Base-by-base conservation (phyloP, 2,888 invertebrate genomes). In the Drosophila suboccidentalis region DNA sequence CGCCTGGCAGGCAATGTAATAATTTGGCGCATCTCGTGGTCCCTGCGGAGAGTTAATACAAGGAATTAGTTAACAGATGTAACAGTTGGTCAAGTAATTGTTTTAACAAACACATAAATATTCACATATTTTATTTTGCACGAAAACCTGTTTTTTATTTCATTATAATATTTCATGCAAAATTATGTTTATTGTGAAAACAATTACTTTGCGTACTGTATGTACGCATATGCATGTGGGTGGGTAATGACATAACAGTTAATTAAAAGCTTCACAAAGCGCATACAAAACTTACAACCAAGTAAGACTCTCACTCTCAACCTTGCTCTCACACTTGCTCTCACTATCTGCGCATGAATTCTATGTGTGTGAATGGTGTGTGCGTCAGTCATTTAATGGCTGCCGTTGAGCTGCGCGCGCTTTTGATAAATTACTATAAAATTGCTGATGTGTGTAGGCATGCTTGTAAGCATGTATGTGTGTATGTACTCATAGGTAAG, bases 1-100 rank as follows among this genome's bases (percentile, higher is more conserved):
- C 10, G 97, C 98, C 93, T 98, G 98, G 83, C 97, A 97, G 17
- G 97, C 97, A 38, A 98, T 97, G 93, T 98, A 98, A 92, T 96
- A 97, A 87, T 96, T 96, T 32, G 95, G 95, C 19, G 95, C 95
- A 88, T 96, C 96, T 85, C 96, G 96, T 0, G 97, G 97, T 57
- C 98, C 98, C 97, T 98, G 59, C 1, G 11, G 19, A 38, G 11
- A 57, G 17, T 9, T 22, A 26, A 41, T 11, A 43, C 17, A 34
- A 10, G 10, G 8, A n/a, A 36, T 43, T 9, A 5, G 44, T 15
- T 26, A 39, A 49, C n/a, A 46, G n/a, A 26, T 46, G 44, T n/a
- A 26, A 26, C 19, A 39, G 9, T 15, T 39, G 15, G 15, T 39
- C 39, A 39, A 39, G 3, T 15, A 15, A 39, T 15, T 39, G 1